phyloP scores from a whole-genome alignment of 1,140 invertebrate genomes.

The Meloidogyne floridensis region DNA sequence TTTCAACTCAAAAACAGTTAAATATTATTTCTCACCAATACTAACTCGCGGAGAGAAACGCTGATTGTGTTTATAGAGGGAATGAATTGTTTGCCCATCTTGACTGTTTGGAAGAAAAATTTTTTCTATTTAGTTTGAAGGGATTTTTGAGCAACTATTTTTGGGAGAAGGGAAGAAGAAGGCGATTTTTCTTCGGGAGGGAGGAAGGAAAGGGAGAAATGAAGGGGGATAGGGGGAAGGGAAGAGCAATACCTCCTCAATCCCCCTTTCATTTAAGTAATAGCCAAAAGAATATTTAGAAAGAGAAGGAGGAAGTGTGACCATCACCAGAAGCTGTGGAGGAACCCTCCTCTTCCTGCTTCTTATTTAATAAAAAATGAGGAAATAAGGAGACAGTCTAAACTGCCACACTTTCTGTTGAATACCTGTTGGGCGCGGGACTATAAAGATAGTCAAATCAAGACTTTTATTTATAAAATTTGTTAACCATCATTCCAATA shows the following conservation, averaged over 20 bases:
- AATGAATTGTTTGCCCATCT: conserved; percentile 2
- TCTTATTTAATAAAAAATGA: no score
- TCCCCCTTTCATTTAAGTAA: not conserved
- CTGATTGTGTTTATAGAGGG: not conserved
- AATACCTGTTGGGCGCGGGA: not conserved
- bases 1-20: no score
- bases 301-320: not conserved
- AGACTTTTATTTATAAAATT: not conserved
- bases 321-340: conserved; percentile 3
- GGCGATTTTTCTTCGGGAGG: not conserved
- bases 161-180: not conserved
- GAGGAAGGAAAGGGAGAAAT: not conserved
- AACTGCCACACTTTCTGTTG: not conserved
- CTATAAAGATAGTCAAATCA: not conserved
- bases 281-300: not conserved
- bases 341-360: no score
- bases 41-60: no score
- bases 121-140: not conserved
- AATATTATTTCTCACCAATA: no score
- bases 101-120: not conserved
- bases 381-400: not conserved
- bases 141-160: conserved; percentile 2
- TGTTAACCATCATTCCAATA: not conserved
- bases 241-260: not conserved
- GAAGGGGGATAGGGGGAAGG: not conserved